Evolutionary conservation across 92 coral and sea anemone species (phyloP).

Genomic region (Zoanthus sansibaricus): DNA sequence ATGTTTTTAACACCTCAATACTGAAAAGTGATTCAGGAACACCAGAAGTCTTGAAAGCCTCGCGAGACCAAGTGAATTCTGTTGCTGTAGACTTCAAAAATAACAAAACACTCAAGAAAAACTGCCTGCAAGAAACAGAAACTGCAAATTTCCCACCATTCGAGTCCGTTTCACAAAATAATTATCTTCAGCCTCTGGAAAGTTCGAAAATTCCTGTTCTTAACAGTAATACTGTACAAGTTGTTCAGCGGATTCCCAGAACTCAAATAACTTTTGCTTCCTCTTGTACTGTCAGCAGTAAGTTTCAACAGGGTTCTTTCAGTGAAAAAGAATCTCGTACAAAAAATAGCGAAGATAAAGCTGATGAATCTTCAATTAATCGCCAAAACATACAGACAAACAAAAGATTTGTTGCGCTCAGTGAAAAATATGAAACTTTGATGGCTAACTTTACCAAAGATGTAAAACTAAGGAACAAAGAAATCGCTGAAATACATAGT

Average conservation of each 20-base stretch:
- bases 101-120: neutral
- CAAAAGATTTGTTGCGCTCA: constrained; percentile 32
- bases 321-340: neutral
- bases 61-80: neutral
- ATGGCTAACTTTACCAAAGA: constrained; percentile 42
- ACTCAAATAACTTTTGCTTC: neutral
- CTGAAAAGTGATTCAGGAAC: neutral
- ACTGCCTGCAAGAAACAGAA: neutral
- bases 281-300: neutral
- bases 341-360: neutral
- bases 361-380: neutral
- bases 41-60: too few species aligned
- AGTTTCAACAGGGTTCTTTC: neutral
- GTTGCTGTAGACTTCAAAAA: neutral
- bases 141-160: neutral
- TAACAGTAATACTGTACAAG: constrained; percentile 35
- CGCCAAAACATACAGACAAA: constrained; percentile 12
- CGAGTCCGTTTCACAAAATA: neutral
- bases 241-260: constrained; percentile 4
- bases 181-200: neutral
- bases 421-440: constrained; percentile 36
- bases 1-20: neutral
- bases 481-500: neutral
- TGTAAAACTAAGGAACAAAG: constrained; percentile 8
- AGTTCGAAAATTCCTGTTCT: neutral